Base-by-base conservation (phyloP, 2,113 vertebrate genomes). In the Opisthocomus hoazin region DNA sequence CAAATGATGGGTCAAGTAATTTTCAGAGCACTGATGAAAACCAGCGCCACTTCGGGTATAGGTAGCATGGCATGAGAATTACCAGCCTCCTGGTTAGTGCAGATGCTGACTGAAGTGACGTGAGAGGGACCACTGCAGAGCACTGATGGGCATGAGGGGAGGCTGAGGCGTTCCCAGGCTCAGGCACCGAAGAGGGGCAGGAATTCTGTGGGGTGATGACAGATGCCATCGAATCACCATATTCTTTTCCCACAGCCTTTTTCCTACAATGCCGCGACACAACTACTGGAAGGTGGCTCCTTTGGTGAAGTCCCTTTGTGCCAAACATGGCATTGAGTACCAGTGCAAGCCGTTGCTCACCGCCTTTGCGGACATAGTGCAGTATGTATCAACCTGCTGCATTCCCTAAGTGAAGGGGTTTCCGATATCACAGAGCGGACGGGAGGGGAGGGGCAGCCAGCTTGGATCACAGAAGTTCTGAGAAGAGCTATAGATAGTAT, bases 261-360 rank as follows among this genome's bases (percentile, higher is more conserved):
- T 98, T 37, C 98, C 98, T 20, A 98, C 98, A 5, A 95, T 97
- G 98, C 98, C 98, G 10, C 75, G 98, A 16, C 98, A 98, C 95
- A 98, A 98, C 56, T 98, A 98, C 95, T 94, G 97, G 95, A 98
- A 98, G 66, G 98, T 97, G 64, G 98, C 98, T 2, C 98, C 98
- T 32, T 74, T 98, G 70, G 98, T 98, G 87, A 97, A 57, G 81
- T 98, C 98, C 34, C 81, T 98, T 75, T 98, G 98, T 64, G 96
- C 97, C 93, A 98, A 98, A 63, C 96, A 98, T 0, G 98, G 97
- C 13, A 66, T 98, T 2, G 61, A 97, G 26, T 98, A 98, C 90
- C 96, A 97, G 82, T 97, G 96, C 75, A 98, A 98, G 91, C 91
- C 98, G 0, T 83, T 98, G 77, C 57, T 98, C 80, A 92, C 93